A percentile compares a stretch with the other conserved stretches of the same genome.
These are phyloP conservation scores for Orgyia antiqua DNA, from an alignment of 2,888 invertebrate species.

Conservation along the genomic window DNA sequence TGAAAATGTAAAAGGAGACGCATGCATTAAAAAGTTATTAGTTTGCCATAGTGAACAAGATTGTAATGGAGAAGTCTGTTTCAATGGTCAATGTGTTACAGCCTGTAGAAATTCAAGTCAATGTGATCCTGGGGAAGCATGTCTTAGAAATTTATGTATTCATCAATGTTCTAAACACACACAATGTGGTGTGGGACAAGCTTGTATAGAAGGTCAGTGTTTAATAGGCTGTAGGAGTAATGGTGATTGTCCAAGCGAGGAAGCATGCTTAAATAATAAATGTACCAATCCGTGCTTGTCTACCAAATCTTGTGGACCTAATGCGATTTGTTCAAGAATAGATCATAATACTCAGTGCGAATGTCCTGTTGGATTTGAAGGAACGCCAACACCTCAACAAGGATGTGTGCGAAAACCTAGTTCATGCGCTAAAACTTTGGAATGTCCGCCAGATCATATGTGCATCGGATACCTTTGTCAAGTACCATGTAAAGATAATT, in stretches of 20 bases:
- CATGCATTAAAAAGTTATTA: constrained; percentile 84
- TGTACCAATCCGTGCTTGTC: constrained; percentile 90
- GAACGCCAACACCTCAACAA: constrained; percentile 91
- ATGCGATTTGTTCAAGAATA: constrained; percentile 86
- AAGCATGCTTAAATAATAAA: constrained; percentile 90
- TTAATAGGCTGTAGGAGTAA: constrained; percentile 90
- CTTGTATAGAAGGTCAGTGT: constrained; percentile 89
- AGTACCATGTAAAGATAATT: constrained; percentile 85
- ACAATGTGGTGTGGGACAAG: constrained; percentile 88
- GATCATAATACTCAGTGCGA: constrained; percentile 87
- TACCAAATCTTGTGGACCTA: constrained; percentile 88
- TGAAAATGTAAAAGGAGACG: constrained; percentile 79
- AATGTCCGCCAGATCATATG: constrained; percentile 87
- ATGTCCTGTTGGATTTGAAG: constrained; percentile 91
- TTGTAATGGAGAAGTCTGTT: constrained; percentile 88
- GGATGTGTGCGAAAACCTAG: constrained; percentile 91
- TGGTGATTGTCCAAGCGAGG: constrained; percentile 85
- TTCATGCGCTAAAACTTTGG: constrained; percentile 80
- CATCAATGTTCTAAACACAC: constrained; percentile 88
- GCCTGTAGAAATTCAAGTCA: constrained; percentile 87
- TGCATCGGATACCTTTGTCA: constrained; percentile 89
- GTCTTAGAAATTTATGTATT: constrained; percentile 86
- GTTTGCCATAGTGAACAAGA: constrained; percentile 84
- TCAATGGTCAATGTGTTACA: constrained; percentile 89
- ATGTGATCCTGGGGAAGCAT: constrained; percentile 88